Evolutionary conservation across 2,888 invertebrate species (phyloP), one percentile per base, ranked within the genome.

Genomic region (Andrena marginata): DNA sequence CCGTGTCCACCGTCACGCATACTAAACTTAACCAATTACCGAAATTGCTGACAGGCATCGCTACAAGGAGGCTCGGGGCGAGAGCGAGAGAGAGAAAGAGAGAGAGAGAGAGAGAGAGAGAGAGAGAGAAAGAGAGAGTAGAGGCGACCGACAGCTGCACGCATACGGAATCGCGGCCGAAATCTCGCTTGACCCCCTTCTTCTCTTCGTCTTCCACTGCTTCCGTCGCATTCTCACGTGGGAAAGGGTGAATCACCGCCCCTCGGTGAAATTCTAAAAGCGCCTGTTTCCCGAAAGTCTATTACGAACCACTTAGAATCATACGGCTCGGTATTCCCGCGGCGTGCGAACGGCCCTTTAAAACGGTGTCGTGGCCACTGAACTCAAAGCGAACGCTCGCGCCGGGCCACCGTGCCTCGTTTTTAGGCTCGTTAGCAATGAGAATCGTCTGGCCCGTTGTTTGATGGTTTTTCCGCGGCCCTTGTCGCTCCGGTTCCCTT

Each of bases 231-330:
- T 87, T 87, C 87, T 80, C 82, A 79, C 82, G 82, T 69, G 83
- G 65, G 56, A 56, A 54, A 65, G 79, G 80, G 74, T 89, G 89
- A 89, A 77, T 89, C 89, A 89, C 82, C 79, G 85, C 72, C 79
- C 42, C 87, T 86, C 79, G 68, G 78, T 79, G 85, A 89, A 88
- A 89, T 88, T 86, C 89, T 89, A 89, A 89, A 89, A 81, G 81
- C 86, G 85, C 84, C 77, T 59, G 79, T 74, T 89, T 89, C 89
- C 82, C 77, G 89, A 89, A 90, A 89, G 85, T 87, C 89, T 90
- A 89, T 89, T 89, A 88, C 73, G 80, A 89, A 88, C 80, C 88
- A 80, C 89, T 87, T 82, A 76, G 85, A 84, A 82, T 89, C 89
- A 85, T 82, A 81, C 82, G 64, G 72, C 74, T 62, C 78, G 86